Evolutionary conservation across 2,797 vertebrate genomes (phyloP), one percentile per base, ranked within the genome.

Genomic region (Phataginus tricuspis): DNA sequence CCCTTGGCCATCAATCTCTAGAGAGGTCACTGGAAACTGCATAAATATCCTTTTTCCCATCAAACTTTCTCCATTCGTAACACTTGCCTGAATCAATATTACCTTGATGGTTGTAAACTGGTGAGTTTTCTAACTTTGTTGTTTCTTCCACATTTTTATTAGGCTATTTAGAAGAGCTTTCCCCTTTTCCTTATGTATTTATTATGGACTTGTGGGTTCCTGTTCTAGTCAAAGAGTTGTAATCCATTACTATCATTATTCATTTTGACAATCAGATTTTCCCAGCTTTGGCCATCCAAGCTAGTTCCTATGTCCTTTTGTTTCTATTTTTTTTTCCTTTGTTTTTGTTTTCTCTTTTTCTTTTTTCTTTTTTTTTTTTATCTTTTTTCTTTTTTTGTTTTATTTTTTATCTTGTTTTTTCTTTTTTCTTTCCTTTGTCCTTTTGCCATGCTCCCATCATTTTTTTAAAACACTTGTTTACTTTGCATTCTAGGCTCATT

Each of bases 151-250:
- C 16, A 37, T 42, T 94, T 55, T 74, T 55, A 93, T 12, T 79
- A 29, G 10, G 89, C 79, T 45, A 53, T 25, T 31, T 9, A 6
- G 13, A 57, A 72, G 10, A 61, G 25, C 27, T 68, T 88, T 53
- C 12, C 18, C 29, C 21, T 55, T 87, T 78, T 72, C 66, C 57
- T 93, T 90, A 69, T 23, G 86, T 82, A 86, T 71, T 92, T 90
- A 83, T 59, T 64, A 78, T 37, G 34, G 34, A 55, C 53, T 86
- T 93, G 23, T 37, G 61, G 34, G 59, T 72, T 55, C 74, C 79
- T 66, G 39, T 6, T 87, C 39, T 78, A 72, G 37, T 92, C 69
- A 82, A 12, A 49, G 27, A 55, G 37, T 77, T 86, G 74, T 31
- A 78, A 74, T 27, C 4, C 27, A 84, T 68, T 90, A 64, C 78